Evolutionary conservation across 1,140 invertebrate genomes (phyloP).

Genomic region (Micrasema longulum): DNA sequence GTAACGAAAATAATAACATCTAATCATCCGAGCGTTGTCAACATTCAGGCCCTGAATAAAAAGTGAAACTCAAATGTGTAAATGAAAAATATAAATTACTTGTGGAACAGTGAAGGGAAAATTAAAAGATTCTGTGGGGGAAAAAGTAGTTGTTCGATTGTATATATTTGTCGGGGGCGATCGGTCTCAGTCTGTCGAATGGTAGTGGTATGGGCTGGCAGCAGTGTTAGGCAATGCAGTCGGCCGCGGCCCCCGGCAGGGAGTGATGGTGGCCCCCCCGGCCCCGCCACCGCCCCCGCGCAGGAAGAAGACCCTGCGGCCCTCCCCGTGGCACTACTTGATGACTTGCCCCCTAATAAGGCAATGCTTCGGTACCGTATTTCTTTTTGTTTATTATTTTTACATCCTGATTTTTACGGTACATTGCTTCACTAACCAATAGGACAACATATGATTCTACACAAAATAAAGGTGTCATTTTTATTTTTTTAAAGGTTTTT

Average conservation of each 20-base stretch:
- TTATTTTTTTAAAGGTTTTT: no score
- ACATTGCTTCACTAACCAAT: no score
- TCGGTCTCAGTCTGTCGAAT: no score
- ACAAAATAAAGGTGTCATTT: no score
- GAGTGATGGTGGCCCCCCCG: conserved; percentile 54
- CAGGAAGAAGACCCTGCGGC: conserved; percentile 65
- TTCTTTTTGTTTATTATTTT: conserved; percentile 42
- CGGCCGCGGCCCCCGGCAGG: conserved; percentile 59
- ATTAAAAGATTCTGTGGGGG: neutral
- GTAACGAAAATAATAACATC: no score
- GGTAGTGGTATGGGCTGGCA: neutral
- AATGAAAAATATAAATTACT: no score
- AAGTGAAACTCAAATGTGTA: no score
- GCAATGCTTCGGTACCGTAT: conserved; percentile 70
- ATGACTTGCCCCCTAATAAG: conserved; percentile 70
- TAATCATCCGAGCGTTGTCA: no score
- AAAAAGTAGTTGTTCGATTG: neutral
- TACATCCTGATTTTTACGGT: no score
- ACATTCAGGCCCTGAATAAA: neutral
- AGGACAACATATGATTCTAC: no score
- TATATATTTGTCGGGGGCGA: neutral
- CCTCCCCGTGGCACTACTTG: conserved; percentile 69
- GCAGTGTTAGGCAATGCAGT: conserved; percentile 54
- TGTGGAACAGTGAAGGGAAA: no score
- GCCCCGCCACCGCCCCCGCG: conserved; percentile 58